These are phyloP conservation scores for Drosophila vallismaia DNA, from an alignment of 2,888 invertebrate genomes.

Conservation along the genomic window DNA sequence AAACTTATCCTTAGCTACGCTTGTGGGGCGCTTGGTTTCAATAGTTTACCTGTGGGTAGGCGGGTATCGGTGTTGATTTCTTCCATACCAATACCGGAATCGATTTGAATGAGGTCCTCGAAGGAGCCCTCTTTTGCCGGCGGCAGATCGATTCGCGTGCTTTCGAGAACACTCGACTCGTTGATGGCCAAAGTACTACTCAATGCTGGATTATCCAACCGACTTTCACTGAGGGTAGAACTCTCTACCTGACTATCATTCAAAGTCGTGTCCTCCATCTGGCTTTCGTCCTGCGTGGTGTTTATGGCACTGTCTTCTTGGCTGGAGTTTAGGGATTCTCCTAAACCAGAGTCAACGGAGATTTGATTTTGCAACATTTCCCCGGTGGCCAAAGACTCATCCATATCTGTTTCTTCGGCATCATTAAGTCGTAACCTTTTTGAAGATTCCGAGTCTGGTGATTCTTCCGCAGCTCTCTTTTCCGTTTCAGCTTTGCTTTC, in stretches of 20 bases:
- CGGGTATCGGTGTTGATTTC: slow-evolving; percentile 13
- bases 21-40: slow-evolving; percentile 16
- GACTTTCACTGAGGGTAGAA: no score
- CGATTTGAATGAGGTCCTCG: slow-evolving; percentile 31
- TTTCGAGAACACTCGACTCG: slow-evolving; percentile 48
- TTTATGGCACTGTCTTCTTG: slow-evolving; percentile 7
- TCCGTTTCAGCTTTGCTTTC: not conserved
- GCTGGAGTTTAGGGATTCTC: slow-evolving; percentile 14
- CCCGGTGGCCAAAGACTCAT: not conserved
- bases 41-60: slow-evolving; percentile 56
- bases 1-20: slow-evolving; percentile 52
- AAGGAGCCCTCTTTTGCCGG: slow-evolving; percentile 4
- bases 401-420: not conserved
- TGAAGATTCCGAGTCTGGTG: not conserved
- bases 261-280: slow-evolving; percentile 5
- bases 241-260: slow-evolving; percentile 4
- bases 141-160: slow-evolving; percentile 33
- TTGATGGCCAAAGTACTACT: slow-evolving; percentile 48
- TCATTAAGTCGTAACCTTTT: slow-evolving; percentile 26
- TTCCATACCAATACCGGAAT: slow-evolving; percentile 59
- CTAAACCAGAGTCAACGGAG: slow-evolving; percentile 34
- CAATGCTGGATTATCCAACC: slow-evolving; percentile 10
- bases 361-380: slow-evolving; percentile 14
- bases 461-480: slow-evolving; percentile 24
- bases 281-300: slow-evolving; percentile 13